Evolutionary conservation across 2,113 vertebrate genomes (phyloP).

Genomic region (Rhegmatorhina hoffmannsi): DNA sequence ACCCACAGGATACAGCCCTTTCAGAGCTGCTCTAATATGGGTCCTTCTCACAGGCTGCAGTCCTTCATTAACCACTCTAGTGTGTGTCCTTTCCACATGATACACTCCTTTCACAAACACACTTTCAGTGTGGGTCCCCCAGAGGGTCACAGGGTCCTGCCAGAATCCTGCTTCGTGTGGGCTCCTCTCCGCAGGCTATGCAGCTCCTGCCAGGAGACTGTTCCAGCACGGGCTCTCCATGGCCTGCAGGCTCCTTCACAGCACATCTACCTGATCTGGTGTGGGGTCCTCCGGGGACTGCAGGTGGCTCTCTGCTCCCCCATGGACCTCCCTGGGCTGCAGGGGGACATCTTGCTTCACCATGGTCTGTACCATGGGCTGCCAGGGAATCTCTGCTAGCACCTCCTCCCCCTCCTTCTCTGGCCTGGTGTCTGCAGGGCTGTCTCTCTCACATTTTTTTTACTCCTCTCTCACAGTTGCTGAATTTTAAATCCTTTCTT

Average conservation of each 20-base stretch:
- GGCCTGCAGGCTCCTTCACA: neutral
- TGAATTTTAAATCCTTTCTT: neutral
- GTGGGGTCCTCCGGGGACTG: neutral
- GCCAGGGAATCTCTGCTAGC: neutral
- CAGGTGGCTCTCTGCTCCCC: neutral
- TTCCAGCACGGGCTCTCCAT: rapidly evolving
- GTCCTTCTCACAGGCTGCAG: neutral
- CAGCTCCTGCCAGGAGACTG: neutral
- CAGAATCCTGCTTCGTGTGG: neutral
- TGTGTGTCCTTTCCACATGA: neutral
- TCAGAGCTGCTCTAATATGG: neutral
- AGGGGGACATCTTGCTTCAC: neutral
- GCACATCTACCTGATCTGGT: neutral
- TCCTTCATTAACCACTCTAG: neutral
- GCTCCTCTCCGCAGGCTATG: neutral
- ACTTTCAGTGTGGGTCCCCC: neutral
- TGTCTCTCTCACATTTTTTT: neutral
- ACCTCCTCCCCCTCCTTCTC: neutral
- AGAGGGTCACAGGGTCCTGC: neutral
- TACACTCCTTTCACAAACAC: neutral
- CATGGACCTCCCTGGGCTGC: neutral
- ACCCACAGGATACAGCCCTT: neutral
- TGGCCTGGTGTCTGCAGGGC: neutral
- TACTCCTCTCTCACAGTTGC: neutral
- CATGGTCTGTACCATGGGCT: neutral